Conservation (phyloP, 2,797 vertebrate genomes). For the Tachyglossus aculeatus region DNA sequence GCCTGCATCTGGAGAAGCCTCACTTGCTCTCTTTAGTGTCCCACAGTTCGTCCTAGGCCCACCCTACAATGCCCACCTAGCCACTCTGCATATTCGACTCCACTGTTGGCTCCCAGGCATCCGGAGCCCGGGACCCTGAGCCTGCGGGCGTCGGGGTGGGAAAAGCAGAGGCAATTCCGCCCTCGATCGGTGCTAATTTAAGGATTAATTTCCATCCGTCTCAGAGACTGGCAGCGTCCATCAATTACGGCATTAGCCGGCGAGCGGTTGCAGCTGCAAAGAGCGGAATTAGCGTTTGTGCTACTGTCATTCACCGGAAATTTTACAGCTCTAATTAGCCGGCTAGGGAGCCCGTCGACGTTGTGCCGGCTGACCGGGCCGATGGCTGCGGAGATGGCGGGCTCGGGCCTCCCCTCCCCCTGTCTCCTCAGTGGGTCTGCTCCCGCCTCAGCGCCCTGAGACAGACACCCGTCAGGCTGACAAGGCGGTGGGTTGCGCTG, state of each 20-base stretch:
- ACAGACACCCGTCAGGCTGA: too few relatives aligned
- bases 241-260: slow-evolving; percentile 89
- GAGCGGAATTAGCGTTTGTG: slow-evolving; percentile 85
- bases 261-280: slow-evolving; percentile 86
- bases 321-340: slow-evolving; percentile 85
- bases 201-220: slow-evolving; percentile 91
- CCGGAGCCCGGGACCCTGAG: too few relatives aligned
- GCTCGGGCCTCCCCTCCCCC: background rate
- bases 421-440: background rate
- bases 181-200: slow-evolving; percentile 87
- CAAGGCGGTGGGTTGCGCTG: too few relatives aligned
- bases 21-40: too few relatives aligned
- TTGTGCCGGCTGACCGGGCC: slow-evolving; percentile 62
- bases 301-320: slow-evolving; percentile 85
- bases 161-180: slow-evolving; percentile 69
- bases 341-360: slow-evolving; percentile 73
- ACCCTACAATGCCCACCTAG: too few relatives aligned
- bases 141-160: slow-evolving; percentile 42
- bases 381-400: slow-evolving; percentile 22
- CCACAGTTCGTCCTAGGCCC: too few relatives aligned
- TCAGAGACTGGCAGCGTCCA: slow-evolving; percentile 88
- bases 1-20: too few relatives aligned
- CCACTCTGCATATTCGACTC: too few relatives aligned
- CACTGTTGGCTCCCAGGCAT: too few relatives aligned
- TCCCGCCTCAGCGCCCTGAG: background rate